phyloP scores from a whole-genome alignment of 2,888 invertebrate species.

The Dasypogon diadema region DNA sequence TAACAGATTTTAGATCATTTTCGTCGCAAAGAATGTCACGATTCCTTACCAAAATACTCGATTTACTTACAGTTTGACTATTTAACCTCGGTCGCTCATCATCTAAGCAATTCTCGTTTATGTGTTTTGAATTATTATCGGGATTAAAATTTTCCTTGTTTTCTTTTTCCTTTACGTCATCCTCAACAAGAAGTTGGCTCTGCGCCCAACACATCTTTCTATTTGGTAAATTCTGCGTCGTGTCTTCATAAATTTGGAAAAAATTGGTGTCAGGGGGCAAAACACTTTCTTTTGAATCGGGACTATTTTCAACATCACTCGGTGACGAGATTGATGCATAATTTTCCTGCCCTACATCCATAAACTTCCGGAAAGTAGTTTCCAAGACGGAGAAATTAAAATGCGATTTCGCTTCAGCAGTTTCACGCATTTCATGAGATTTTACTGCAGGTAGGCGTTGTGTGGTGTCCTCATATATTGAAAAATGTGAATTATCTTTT shows the following conservation, averaged over 20 bases:
- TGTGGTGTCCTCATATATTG: constrained; percentile 24
- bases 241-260: constrained; percentile 50
- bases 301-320: constrained; percentile 9
- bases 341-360: constrained; percentile 14
- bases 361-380: constrained; percentile 10
- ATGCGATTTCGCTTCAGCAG: not conserved
- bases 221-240: not conserved
- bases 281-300: not conserved
- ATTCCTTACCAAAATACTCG: constrained; percentile 44
- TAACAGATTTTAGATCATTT: constrained; percentile 60
- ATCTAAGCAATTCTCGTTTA: not conserved
- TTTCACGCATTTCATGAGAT: not conserved
- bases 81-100: not conserved
- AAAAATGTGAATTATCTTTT: not conserved
- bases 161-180: not conserved
- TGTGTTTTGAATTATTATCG: not conserved
- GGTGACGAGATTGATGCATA: not conserved
- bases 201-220: not conserved
- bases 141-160: not conserved
- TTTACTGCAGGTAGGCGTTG: not conserved
- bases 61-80: not conserved
- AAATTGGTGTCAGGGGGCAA: constrained; percentile 11
- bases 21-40: constrained; percentile 38
- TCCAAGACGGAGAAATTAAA: constrained; percentile 25
- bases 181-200: not conserved